phyloP scores from a whole-genome alignment of 2,113 vertebrate species.

The Bufo gargarizans region DNA sequence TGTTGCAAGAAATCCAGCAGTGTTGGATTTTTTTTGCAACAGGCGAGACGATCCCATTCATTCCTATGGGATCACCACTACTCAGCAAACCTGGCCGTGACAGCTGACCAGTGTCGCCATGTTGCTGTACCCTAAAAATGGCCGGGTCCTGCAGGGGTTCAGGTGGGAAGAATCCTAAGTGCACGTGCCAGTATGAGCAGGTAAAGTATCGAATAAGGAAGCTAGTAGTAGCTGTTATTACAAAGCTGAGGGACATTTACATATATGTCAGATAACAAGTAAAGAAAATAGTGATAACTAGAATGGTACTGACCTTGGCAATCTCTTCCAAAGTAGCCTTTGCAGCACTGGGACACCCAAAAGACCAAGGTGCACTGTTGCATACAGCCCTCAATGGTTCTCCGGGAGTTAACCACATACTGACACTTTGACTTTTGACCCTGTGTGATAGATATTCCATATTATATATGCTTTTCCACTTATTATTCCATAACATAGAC shows the following conservation, averaged over 20 bases:
- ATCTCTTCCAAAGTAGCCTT: slow-evolving; percentile 84
- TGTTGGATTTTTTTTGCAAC: too few species aligned
- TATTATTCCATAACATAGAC: neutral
- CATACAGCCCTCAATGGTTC: slow-evolving; percentile 75
- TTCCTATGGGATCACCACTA: too few species aligned
- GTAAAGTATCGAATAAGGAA: neutral
- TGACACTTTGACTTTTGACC: slow-evolving; percentile 70
- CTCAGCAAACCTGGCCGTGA: too few species aligned
- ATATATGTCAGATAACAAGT: neutral
- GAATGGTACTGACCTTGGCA: slow-evolving; percentile 81
- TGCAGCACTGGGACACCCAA: slow-evolving; percentile 82
- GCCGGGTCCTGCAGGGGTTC: too few species aligned
- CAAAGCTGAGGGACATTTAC: neutral
- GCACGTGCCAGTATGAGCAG: too few species aligned
- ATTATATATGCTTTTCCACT: neutral
- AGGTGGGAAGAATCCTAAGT: too few species aligned
- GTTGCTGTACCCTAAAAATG: too few species aligned
- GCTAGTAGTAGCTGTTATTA: neutral
- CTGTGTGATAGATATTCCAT: slow-evolving; percentile 36
- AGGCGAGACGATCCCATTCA: too few species aligned
- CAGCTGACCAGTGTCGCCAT: too few species aligned
- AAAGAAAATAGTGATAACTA: neutral
- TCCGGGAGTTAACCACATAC: slow-evolving; percentile 54
- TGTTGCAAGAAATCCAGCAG: too few species aligned
- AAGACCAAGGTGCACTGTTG: slow-evolving; percentile 74